Evolutionary conservation across 2,113 vertebrate species (phyloP), one percentile per base, ranked within the genome.

Genomic region (Paracanthobrama guichenoti): DNA sequence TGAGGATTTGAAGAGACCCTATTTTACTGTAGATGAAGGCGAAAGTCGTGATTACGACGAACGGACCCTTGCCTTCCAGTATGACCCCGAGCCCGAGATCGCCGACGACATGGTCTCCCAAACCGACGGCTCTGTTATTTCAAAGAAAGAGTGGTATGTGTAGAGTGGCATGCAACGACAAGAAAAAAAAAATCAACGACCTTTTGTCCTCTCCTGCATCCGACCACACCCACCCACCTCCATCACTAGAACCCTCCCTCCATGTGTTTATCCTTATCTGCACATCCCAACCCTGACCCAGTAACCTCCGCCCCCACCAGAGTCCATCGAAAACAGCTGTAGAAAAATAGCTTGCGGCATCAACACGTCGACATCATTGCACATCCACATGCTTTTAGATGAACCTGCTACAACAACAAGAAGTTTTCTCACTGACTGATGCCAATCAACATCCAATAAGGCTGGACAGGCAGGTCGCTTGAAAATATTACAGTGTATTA

Each of bases 91-190:
- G 90, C 93, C 96, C 50, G 98, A 99, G 93, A 95, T 98, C 86
- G 94, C 96, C 1, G 97, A 99, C 60, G 98, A 97, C 92, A 97
- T 99, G 97, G 96, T 99, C 85, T 98, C 98, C 89, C 98, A 99
- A 94, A 99, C 96, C 87, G 98, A 99, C 84, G 97, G 98, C 89
- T 99, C 98, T 84, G 97, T 99, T 92, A 99, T 99, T 95, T 99
- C 98, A 93, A 99, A 99, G 96, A 99, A 99, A 93, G 98, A 99
- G 95, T 99, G 98, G 98, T 99, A 99, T 22, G 98, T 99, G 94
- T 99, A 98, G 71, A 66, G 94, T 86, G 91, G 90, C 90, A 78
- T 90, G 89, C 89, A 81, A 83, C 88, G 14, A 79, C 79, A 64
- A 50, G 39, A 20, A 75, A 64, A 77, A n/a, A 82, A 69, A 62